phyloP scores from a whole-genome alignment of 2,888 invertebrate species.

The Microctonus aethiopoides region DNA sequence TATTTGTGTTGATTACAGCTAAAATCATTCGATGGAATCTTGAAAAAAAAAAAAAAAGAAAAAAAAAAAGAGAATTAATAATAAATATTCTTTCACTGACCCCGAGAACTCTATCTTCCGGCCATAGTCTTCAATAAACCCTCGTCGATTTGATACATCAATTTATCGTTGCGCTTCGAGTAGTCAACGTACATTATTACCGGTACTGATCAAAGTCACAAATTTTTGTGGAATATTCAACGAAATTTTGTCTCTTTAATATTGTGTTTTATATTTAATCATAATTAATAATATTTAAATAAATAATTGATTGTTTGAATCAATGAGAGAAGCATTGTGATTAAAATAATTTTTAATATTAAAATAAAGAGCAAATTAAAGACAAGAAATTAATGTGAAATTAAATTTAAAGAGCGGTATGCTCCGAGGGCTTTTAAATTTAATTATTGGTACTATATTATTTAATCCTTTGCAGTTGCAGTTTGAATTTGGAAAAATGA shows the following conservation, averaged over 20 bases:
- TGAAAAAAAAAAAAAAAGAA: background rate
- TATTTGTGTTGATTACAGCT: background rate
- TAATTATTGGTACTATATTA: conserved; percentile 58
- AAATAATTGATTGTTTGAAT: no score
- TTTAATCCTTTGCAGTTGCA: background rate
- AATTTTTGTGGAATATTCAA: no score
- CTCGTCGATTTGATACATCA: conserved; percentile 10
- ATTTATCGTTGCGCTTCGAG: conserved; percentile 17
- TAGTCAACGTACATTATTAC: background rate
- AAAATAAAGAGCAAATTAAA: no score
- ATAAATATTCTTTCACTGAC: conserved; percentile 41
- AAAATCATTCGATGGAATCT: background rate
- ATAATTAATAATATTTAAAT: no score
- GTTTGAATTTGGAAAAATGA: background rate
- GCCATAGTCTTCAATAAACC: conserved; percentile 43
- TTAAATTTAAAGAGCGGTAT: no score
- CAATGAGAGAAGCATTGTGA: no score
- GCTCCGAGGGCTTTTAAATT: conserved; percentile 57
- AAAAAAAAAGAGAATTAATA: background rate
- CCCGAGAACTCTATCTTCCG: conserved; percentile 60
- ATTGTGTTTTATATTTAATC: no score
- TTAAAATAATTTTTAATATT: no score
- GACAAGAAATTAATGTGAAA: no score
- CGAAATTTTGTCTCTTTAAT: no score
- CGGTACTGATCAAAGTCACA: background rate